Conservation (phyloP, 2,797 vertebrate genomes). For the Argentina silus region DNA sequence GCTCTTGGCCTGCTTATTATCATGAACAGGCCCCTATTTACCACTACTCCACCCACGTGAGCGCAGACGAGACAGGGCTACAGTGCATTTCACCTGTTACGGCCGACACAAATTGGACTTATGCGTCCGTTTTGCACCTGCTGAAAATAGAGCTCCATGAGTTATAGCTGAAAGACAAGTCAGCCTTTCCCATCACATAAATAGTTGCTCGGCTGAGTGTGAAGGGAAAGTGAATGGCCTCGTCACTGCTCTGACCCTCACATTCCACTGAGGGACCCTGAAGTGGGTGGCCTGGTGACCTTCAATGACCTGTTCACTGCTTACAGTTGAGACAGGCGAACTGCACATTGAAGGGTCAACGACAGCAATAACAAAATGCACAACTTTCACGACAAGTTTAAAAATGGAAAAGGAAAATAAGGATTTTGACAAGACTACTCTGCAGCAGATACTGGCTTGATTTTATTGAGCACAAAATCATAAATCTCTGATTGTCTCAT, state of each 20-base stretch:
- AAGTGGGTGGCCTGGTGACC: conserved; percentile 22
- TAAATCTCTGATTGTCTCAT: background rate
- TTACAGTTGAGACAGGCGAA: conserved; percentile 4
- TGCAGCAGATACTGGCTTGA: background rate
- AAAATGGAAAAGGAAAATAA: background rate
- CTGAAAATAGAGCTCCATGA: background rate
- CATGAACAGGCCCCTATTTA: too few relatives aligned
- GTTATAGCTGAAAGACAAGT: conserved; percentile 51
- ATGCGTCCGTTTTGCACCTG: too few relatives aligned
- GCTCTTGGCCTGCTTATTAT: too few relatives aligned
- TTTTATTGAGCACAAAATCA: background rate
- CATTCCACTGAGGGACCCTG: conserved; percentile 3
- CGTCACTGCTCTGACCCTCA: conserved; percentile 38
- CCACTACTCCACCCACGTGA: too few relatives aligned
- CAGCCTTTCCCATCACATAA: conserved; percentile 18
- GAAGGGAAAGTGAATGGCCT: conserved; percentile 43
- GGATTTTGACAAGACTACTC: background rate
- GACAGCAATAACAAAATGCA: background rate
- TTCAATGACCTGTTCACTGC: conserved; percentile 37
- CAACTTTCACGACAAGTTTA: too few relatives aligned
- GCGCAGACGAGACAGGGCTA: too few relatives aligned
- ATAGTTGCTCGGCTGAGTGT: conserved; percentile 22
- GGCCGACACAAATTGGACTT: too few relatives aligned
- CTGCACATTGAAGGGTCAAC: background rate
- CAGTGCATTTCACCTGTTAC: too few relatives aligned